Evolutionary conservation across 2,888 invertebrate genomes (phyloP).

Genomic region (Drosophila phalerata): DNA sequence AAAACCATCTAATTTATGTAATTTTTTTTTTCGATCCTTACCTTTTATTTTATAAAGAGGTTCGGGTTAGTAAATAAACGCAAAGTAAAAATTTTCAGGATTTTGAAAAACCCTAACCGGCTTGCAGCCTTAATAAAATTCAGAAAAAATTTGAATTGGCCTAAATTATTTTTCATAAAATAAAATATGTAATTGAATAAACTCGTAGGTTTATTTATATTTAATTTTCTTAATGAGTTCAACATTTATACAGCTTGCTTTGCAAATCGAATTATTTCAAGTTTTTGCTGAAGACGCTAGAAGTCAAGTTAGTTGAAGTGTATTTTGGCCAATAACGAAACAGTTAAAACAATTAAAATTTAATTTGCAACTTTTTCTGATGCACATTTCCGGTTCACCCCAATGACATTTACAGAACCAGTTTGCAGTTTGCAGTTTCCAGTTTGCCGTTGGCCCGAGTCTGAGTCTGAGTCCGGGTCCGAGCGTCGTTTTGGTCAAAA

Average conservation of each 20-base stretch:
- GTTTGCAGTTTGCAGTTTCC: slow-evolving; percentile 15
- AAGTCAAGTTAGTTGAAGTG: slow-evolving; percentile 11
- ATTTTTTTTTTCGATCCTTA: too few species aligned
- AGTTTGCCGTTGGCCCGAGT: slow-evolving; percentile 17
- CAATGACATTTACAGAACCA: slow-evolving; percentile 52
- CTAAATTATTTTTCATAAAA: not conserved
- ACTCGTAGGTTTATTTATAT: not conserved
- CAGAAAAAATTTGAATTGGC: too few species aligned
- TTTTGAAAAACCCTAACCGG: too few species aligned
- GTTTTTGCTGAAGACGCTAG: slow-evolving; percentile 6
- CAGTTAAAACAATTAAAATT: slow-evolving; percentile 72
- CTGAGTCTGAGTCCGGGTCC: not conserved
- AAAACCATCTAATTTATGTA: too few species aligned
- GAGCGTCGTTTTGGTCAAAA: slow-evolving; percentile 39
- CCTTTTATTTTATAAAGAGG: too few species aligned
- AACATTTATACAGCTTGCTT: slow-evolving; percentile 12
- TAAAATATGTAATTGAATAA: not conserved
- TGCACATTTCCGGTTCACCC: slow-evolving; percentile 58
- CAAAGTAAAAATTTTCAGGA: too few species aligned
- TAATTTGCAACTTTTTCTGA: slow-evolving; percentile 62
- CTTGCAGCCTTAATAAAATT: too few species aligned
- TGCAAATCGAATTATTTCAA: slow-evolving; percentile 27
- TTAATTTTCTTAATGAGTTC: not conserved
- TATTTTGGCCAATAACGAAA: slow-evolving; percentile 57
- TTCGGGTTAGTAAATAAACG: too few species aligned